Evolutionary conservation across 2,888 invertebrate genomes (phyloP).

Genomic region (Mesorhabditis spiculigera): DNA sequence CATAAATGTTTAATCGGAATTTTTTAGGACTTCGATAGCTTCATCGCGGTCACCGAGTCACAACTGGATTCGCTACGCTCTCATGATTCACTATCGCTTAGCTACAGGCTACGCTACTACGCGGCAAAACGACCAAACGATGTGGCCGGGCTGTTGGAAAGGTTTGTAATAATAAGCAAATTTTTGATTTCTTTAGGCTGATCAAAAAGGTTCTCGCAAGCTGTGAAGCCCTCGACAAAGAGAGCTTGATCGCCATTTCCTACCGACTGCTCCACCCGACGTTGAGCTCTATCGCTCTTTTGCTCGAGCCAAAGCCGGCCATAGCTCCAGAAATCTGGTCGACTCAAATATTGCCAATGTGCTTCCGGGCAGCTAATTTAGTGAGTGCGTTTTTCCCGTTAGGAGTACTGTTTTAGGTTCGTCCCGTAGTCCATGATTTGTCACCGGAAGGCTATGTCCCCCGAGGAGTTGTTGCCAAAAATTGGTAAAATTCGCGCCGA

Average conservation of each 20-base stretch:
- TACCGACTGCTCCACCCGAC: conserved; percentile 25
- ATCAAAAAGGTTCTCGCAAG: not conserved
- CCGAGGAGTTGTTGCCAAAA: conserved; percentile 21
- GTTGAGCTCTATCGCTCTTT: conserved; percentile 23
- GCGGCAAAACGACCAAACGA: not conserved
- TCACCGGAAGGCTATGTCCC: conserved; percentile 82
- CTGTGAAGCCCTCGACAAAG: not conserved
- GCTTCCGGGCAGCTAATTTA: conserved; percentile 13
- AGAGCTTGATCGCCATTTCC: conserved; percentile 22
- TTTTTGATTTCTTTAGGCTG: not conserved
- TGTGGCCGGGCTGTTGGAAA: not conserved
- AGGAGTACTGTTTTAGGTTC: conserved; percentile 19
- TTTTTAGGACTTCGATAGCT: conserved; percentile 8
- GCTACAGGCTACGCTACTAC: conserved; percentile 16
- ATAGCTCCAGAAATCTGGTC: not conserved
- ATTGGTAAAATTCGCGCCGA: conserved; percentile 11
- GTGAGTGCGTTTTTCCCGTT: conserved; percentile 13
- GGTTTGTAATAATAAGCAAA: not conserved
- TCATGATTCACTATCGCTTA: conserved; percentile 17
- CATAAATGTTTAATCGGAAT: not conserved
- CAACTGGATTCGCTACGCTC: conserved; percentile 11
- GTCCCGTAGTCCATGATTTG: conserved; percentile 74
- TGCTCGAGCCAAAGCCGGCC: conserved; percentile 14
- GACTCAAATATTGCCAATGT: conserved; percentile 12
- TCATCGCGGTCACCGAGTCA: conserved; percentile 4